Base-by-base conservation (phyloP, 2,888 invertebrate genomes). In the Leucozona laternaria region DNA sequence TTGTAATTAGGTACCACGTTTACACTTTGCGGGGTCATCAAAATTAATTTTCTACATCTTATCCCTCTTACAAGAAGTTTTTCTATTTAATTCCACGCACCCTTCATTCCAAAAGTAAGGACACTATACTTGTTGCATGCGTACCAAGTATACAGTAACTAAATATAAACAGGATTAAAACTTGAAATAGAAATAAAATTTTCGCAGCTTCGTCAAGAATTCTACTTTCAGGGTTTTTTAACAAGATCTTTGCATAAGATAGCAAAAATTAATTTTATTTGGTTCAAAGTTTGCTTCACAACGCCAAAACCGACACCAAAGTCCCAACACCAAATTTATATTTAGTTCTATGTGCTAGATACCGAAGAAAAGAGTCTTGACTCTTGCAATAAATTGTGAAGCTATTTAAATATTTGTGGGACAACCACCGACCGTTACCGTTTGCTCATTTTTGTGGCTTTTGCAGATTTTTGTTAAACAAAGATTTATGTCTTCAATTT, bases 151-250 rank as follows among this genome's bases (percentile, higher is more conserved):
- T 28, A 31, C 5, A 22, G 37, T n/a, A n/a, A n/a, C n/a, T 20
- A 50, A 13, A 15, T 37, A 60, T 20, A 75, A 68, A 75, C 60
- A 75, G 75, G 75, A 80, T 80, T 80, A 75, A 66, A 80, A 80
- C 53, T 75, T 43, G 1, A 58, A 60, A 50, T 37, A 34, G 50
- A 68, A 79, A 73, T 80, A 73, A 60, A 75, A 80, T 80, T 80
- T 80, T 75, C 60, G 80, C 80, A 45, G 53, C 75, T 60, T 80
- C 58, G 0, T 60, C 73, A 75, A 58, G 48, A 79, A 60, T 40
- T 37, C 50, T 40, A 11, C 25, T 55, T 53, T 2, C 13, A 25
- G 1, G 37, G 20, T 48, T 57, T 25, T 22, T 48, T 22, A 57
- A 48, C 50, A 13, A 58, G 75, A 75, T 80, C 60, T 53, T 55